Base-by-base conservation (phyloP, 2,888 invertebrate genomes). In the Orthosia gracilis region DNA sequence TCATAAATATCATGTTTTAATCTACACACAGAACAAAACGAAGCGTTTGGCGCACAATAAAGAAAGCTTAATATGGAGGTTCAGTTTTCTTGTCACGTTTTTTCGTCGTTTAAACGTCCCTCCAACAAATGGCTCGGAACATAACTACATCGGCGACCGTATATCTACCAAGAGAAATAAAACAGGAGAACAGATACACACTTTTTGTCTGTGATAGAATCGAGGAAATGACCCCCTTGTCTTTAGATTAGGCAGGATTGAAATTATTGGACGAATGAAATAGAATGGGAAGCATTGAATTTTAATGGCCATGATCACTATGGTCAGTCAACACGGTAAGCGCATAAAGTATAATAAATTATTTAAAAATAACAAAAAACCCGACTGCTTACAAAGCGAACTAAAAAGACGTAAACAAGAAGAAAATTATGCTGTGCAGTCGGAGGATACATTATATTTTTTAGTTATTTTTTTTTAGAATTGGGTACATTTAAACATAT, bases 1-100 rank as follows among this genome's bases (percentile, higher is more conserved):
- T 87, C 88, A 91, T 91, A 91, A 92, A 92, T 92, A 93, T 92
- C 91, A 90, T 91, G 91, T 92, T 94, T 94, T 94, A 94, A 94
- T 94, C 92, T 93, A 85, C 89, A 90, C 92, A 90, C 89, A 92
- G 91, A 92, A 92, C 93, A 93, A 92, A 94, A 91, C 87, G 90
- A 85, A 87, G 85, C 91, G 90, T 89, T 63, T 88, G 89, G 89
- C 90, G 90, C 87, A 92, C 93, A 93, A 93, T 94, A 94, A 94
- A 94, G 92, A 91, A 94, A 92, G 85, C 91, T 92, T 92, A 94
- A 94, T 94, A 93, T 94, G 91, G 89, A 89, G 85, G 86, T 92
- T 95, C 90, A 91, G 93, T 94, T 94, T 95, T 94, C 94, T 93
- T 90, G 94, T 95, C 95, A 95, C 95, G 94, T 94, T 94, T 94